Base-by-base conservation (phyloP, 2,797 vertebrate genomes). In the Phalloptychus januarius region DNA sequence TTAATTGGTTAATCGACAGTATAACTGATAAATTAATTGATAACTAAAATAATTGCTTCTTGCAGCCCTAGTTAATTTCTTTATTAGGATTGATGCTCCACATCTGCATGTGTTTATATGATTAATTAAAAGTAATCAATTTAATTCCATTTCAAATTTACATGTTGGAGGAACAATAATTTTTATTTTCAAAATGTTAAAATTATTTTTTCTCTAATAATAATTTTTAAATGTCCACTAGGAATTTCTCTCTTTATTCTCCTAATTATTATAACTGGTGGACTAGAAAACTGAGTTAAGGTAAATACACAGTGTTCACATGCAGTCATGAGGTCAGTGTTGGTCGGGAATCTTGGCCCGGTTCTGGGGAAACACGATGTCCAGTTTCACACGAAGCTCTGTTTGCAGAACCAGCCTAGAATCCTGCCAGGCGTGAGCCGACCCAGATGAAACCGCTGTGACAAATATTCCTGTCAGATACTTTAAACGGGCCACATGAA, bases 401-500 rank as follows among this genome's bases (percentile, higher is more conserved):
- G 76, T 73, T 65, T 77, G 2, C 46, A 70, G 33, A 67, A 23
- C 7, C 83, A 80, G 71, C 75, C 86, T 83, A 44, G 70, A 70
- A 25, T 31, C 7, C 63, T 77, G 46, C 45, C 86, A 87, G 58
- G 77, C 20, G 33, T 3, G 15, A 40, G 8, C 20, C 18, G 56
- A 13, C 2, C 0, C 0, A 36, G 75, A 13, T 54, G 85, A 87
- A 83, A 77, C 15, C 72, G 36, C 23, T 12, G 23, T 23, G 33
- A 63, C 13, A 16, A 48, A 33, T 36, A 31, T 18, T 40, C 50
- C 72, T 38, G 48, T 73, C 33, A 33, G 50, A 56, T 16, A 40
- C n/a, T 16, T 16, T 4, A 56, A 56, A 42, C 72, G 13, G 12
- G 36, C 11, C 38, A 20, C 13, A 58, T n/a, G n/a, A 33, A 44